Evolutionary conservation across 2,797 vertebrate genomes (phyloP), one percentile per base, ranked within the genome.

Genomic region (Spinus olivaceus): DNA sequence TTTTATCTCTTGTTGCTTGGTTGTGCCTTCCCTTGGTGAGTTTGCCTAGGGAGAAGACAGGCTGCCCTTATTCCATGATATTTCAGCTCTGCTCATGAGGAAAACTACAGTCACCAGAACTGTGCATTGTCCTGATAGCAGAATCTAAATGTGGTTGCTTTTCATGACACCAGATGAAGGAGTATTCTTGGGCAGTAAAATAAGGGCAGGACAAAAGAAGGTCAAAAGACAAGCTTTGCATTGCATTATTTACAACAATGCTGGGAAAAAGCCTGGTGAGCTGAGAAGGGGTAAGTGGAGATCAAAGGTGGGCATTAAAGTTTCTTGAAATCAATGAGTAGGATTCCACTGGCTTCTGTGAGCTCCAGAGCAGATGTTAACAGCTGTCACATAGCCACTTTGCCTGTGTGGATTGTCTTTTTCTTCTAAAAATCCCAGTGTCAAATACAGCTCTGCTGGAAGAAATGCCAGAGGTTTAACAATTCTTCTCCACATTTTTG

Each of bases 171-270:
- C 42, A 66, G 54, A 64, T 50, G 89, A 94, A 94, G 81, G 78
- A 86, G 32, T 85, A 51, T 64, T 92, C 41, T 73, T 95, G 87
- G 86, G 73, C 91, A 81, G 76, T 35, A 92, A 94, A 97, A 89
- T 73, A 95, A 96, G 51, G 79, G 49, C 82, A 97, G 87, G 93
- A 79, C 90, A 89, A 86, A 94, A 49, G 64, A 94, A 97, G 78
- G 94, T 93, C 76, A 91, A 74, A 91, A 91, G n/a, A 91, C n/a
- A 16, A 64, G 61, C 37, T 97, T 92, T 89, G 74, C 47, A 84
- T 42, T 57, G 53, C 84, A 80, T 96, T 95, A 95, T 96, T 97
- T 96, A 90, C 90, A 91, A 92, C 54, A 88, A 17, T 72, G 54
- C 57, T 92, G 90, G 79, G 88, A 64, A 96, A 82, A 79, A 82